Conservation (phyloP, 2,888 invertebrate genomes). For the Drosophila flavopinicola region DNA sequence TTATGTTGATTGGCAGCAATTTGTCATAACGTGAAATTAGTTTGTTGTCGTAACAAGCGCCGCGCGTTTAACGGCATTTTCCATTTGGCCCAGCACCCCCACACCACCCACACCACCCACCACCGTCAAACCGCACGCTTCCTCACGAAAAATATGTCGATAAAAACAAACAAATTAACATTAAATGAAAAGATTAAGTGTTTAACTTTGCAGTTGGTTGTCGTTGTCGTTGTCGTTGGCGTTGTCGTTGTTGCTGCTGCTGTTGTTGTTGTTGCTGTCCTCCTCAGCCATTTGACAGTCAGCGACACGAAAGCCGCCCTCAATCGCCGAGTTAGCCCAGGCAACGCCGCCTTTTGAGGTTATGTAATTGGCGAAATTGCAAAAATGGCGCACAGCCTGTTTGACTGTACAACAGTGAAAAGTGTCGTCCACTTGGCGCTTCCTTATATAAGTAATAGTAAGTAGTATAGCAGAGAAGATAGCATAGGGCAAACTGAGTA, state of each 20-base stretch:
- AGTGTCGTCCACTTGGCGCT: constrained; percentile 7
- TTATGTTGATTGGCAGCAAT: constrained; percentile 81
- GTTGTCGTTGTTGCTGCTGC: constrained; percentile 4
- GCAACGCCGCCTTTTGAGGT: constrained; percentile 37
- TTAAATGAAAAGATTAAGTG: constrained; percentile 81
- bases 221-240: constrained; percentile 22
- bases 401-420: constrained; percentile 1
- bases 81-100: constrained; percentile 28
- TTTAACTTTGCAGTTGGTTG: constrained; percentile 74
- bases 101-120: background rate
- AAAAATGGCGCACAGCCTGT: constrained; percentile 31
- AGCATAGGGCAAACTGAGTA: too few species aligned
- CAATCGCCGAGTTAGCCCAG: constrained; percentile 20
- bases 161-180: constrained; percentile 80
- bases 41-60: constrained; percentile 81
- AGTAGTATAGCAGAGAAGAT: too few species aligned
- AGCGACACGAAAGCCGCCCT: constrained; percentile 33
- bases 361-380: constrained; percentile 57
- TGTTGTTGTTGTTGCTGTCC: constrained; percentile 12
- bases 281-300: constrained; percentile 49
- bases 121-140: constrained; percentile 16
- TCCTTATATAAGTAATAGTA: background rate
- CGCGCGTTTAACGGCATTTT: constrained; percentile 72
- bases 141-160: constrained; percentile 73
- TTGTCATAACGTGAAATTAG: constrained; percentile 80